A percentile compares a stretch with the other conserved stretches of the same genome.
phyloP scores from a whole-genome alignment of 2,888 invertebrate species.

The Blastobasis adustella region DNA sequence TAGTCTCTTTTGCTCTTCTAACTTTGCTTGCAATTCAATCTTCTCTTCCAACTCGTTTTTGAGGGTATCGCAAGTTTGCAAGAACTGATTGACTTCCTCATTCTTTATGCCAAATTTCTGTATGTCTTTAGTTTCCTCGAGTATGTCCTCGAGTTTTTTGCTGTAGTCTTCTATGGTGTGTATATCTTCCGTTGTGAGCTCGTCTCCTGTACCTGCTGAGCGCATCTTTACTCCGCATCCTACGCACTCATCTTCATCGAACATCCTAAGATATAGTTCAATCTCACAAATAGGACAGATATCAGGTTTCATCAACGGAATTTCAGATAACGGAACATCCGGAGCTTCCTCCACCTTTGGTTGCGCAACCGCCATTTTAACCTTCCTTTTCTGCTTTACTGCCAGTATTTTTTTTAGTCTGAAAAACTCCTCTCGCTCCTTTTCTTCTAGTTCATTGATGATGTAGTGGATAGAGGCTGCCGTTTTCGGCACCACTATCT shows the following conservation, averaged over 20 bases:
- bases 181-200: constrained; percentile 1
- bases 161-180: constrained; percentile 20
- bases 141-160: constrained; percentile 21
- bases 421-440: constrained; percentile 14
- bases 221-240: not conserved
- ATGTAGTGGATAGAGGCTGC: constrained; percentile 6
- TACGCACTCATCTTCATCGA: not conserved
- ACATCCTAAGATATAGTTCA: not conserved
- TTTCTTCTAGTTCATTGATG: constrained; percentile 9
- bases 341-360: not conserved
- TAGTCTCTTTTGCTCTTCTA: constrained; percentile 4
- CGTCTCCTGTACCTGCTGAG: constrained; percentile 1
- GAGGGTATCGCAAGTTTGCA: constrained; percentile 22
- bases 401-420: constrained; percentile 9
- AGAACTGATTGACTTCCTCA: constrained; percentile 21
- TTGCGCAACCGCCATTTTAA: not conserved
- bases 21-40: too few relatives aligned
- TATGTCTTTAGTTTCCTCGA: constrained; percentile 22
- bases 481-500: constrained; percentile 9
- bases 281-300: not conserved
- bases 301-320: not conserved
- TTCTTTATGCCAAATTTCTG: constrained; percentile 17
- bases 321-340: not conserved
- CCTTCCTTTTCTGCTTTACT: not conserved
- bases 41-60: constrained; percentile 14